Conservation (phyloP, 2,888 invertebrate species). For the Pristionchus japonicus region DNA sequence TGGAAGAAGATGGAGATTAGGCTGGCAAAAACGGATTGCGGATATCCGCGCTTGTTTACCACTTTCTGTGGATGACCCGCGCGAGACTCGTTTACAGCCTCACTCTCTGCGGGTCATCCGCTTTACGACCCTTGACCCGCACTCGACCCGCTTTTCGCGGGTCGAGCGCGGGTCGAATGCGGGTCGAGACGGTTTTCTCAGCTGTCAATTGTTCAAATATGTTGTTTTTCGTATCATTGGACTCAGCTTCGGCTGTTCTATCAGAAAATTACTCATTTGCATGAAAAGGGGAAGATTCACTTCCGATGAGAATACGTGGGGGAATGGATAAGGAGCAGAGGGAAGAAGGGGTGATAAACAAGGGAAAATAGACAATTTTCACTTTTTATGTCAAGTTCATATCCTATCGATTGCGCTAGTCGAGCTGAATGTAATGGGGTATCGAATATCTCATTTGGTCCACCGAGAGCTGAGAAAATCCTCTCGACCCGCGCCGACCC, state of each 20-base stretch:
- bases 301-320: not conserved
- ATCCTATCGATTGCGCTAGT: not conserved
- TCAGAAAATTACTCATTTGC: not conserved
- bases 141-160: no score
- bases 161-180: no score
- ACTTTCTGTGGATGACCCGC: no score
- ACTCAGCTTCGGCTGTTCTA: not conserved
- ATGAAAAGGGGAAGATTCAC: not conserved
- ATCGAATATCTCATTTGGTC: not conserved
- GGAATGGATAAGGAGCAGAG: not conserved
- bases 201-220: no score
- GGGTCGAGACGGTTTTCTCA: no score
- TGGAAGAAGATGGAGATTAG: slow-evolving; percentile 88
- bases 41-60: no score
- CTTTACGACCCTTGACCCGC: no score
- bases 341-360: not conserved
- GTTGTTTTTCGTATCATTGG: no score
- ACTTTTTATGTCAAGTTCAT: not conserved
- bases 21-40: no score
- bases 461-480: not conserved
- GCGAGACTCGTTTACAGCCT: no score
- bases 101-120: no score
- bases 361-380: not conserved
- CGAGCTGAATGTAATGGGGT: not conserved
- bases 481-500: not conserved